Conservation (phyloP, 2,888 invertebrate genomes). For the Drosophila nr. perissopoda region DNA sequence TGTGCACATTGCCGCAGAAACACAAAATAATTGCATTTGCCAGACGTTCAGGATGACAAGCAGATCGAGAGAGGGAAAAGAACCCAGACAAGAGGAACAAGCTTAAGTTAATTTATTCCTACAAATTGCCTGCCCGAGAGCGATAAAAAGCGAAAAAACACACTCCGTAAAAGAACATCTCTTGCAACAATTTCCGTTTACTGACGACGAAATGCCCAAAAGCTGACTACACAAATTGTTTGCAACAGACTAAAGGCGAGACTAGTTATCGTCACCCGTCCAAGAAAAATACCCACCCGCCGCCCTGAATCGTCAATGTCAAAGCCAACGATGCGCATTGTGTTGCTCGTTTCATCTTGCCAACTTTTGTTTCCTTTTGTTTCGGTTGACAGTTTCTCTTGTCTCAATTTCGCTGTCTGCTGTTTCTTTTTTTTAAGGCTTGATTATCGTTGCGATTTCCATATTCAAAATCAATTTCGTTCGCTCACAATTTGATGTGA, state of each 20-base stretch:
- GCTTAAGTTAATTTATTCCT: constrained; percentile 8
- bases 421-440: constrained; percentile 11
- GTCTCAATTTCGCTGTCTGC: background rate
- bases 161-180: constrained; percentile 17
- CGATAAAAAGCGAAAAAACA: constrained; percentile 20
- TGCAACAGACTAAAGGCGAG: constrained; percentile 29
- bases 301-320: constrained; percentile 45
- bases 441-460: constrained; percentile 41
- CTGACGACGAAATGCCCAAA: constrained; percentile 34
- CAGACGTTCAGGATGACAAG: constrained; percentile 33
- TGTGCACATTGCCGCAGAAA: constrained; percentile 23
- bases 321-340: constrained; percentile 21
- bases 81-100: background rate
- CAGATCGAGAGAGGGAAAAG: constrained; percentile 8
- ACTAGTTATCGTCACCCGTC: constrained; percentile 5
- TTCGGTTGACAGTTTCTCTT: background rate
- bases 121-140: constrained; percentile 50
- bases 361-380: background rate
- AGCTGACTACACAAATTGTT: constrained; percentile 52
- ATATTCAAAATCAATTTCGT: constrained; percentile 8
- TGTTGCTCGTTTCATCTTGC: background rate
- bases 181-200: constrained; percentile 66
- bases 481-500: constrained; percentile 13
- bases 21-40: constrained; percentile 61
- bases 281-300: background rate